Conservation (phyloP, 2,888 invertebrate species). For the Ectemnius lituratus region DNA sequence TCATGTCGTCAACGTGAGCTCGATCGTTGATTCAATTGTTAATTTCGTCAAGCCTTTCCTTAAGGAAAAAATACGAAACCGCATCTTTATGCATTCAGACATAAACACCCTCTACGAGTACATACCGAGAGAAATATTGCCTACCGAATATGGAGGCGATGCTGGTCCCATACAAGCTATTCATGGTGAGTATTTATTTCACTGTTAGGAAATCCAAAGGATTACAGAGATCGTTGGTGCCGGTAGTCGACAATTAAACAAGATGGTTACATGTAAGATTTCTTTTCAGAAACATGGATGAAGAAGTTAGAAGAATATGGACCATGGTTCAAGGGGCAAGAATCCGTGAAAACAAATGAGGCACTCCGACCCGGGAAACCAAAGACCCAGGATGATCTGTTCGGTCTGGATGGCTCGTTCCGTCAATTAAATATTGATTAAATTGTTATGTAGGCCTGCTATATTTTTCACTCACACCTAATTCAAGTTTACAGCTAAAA, state of each 20-base stretch:
- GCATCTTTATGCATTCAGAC: slow-evolving; percentile 88
- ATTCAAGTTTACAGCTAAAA: too few species aligned
- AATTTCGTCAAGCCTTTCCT: slow-evolving; percentile 92
- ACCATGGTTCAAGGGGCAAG: slow-evolving; percentile 90
- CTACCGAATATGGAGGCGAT: slow-evolving; percentile 90
- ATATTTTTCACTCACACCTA: not conserved
- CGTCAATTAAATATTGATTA: slow-evolving; percentile 91
- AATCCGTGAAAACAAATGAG: slow-evolving; percentile 88
- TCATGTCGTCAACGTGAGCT: slow-evolving; percentile 90
- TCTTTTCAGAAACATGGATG: slow-evolving; percentile 85
- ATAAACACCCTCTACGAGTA: slow-evolving; percentile 87
- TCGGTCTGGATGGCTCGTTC: slow-evolving; percentile 94
- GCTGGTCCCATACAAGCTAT: slow-evolving; percentile 86
- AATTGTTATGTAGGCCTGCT: slow-evolving; percentile 49
- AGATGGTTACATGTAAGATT: not conserved
- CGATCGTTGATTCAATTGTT: slow-evolving; percentile 90
- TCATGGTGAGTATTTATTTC: slow-evolving; percentile 80
- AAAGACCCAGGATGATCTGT: slow-evolving; percentile 91
- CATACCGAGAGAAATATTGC: slow-evolving; percentile 89
- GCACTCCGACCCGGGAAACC: slow-evolving; percentile 90
- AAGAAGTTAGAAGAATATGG: slow-evolving; percentile 87
- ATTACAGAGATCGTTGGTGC: not conserved
- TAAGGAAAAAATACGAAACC: slow-evolving; percentile 91
- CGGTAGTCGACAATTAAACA: not conserved
- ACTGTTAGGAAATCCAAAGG: not conserved